Percentiles rank a stretch among this genome's conserved stretches.
These are phyloP conservation scores for Eupeodes luniger DNA, from an alignment of 2,888 invertebrate genomes.

Conservation along the genomic window DNA sequence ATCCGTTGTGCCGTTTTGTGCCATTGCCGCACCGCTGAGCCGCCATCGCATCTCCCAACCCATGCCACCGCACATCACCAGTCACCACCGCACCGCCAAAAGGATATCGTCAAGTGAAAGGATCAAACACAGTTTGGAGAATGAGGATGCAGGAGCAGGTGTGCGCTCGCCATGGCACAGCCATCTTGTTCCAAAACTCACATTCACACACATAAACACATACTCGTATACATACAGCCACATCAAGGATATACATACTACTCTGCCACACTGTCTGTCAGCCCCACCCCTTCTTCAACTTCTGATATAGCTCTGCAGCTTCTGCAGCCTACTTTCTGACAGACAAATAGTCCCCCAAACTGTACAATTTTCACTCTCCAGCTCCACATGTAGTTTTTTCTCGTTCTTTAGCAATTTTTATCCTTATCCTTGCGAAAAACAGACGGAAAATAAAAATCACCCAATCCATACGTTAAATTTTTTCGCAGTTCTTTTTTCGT, in stretches of 20 bases:
- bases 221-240: slow-evolving; percentile 1
- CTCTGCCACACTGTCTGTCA: slow-evolving; percentile 38
- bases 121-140: slow-evolving; percentile 67
- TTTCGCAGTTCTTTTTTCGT: slow-evolving; percentile 5
- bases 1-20: slow-evolving; percentile 40
- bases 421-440: slow-evolving; percentile 63
- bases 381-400: slow-evolving; percentile 33
- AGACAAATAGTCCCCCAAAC: slow-evolving; percentile 72
- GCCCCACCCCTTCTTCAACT: slow-evolving; percentile 18
- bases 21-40: slow-evolving; percentile 67
- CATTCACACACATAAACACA: slow-evolving; percentile 10
- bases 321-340: slow-evolving; percentile 66
- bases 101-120: slow-evolving; percentile 76
- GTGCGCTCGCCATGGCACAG: slow-evolving; percentile 62
- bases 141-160: slow-evolving; percentile 49
- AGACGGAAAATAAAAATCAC: slow-evolving; percentile 25
- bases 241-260: slow-evolving; percentile 1
- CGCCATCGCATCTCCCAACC: slow-evolving; percentile 30
- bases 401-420: slow-evolving; percentile 63
- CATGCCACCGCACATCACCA: no score
- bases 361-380: slow-evolving; percentile 47
- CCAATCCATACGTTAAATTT: slow-evolving; percentile 40
- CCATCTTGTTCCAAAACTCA: slow-evolving; percentile 70
- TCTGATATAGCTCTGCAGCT: slow-evolving; percentile 9
- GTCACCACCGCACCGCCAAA: slow-evolving; percentile 45